Evolutionary conservation across 1,140 invertebrate species (phyloP).

Genomic region (Drosophila pruinosa): DNA sequence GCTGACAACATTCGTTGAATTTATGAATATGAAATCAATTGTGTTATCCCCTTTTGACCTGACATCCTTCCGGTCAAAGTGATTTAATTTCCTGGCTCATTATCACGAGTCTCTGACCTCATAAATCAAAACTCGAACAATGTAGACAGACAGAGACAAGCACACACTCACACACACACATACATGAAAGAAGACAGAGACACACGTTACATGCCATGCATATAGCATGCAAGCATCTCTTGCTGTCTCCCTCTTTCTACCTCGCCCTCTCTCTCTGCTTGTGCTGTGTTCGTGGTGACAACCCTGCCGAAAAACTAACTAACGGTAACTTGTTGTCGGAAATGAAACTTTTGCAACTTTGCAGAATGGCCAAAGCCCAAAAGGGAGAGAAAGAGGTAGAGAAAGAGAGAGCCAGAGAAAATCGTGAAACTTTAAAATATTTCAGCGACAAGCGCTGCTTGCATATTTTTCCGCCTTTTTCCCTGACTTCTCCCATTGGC

Average conservation of each 20-base stretch:
- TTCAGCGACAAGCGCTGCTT: slow-evolving; percentile 44
- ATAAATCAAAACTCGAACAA: slow-evolving; percentile 75
- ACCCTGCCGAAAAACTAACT: slow-evolving; percentile 71
- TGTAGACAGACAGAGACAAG: slow-evolving; percentile 41
- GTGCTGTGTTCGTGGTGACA: slow-evolving; percentile 55
- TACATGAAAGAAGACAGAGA: slow-evolving; percentile 22
- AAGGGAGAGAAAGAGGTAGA: not conserved
- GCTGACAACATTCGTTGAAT: slow-evolving; percentile 76
- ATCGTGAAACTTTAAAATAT: slow-evolving; percentile 74
- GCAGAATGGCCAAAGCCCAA: slow-evolving; percentile 35
- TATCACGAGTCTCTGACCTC: slow-evolving; percentile 80
- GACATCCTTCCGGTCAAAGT: slow-evolving; percentile 81
- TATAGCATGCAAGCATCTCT: slow-evolving; percentile 44
- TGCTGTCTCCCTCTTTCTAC: not conserved
- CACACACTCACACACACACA: not conserved
- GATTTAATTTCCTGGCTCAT: slow-evolving; percentile 82
- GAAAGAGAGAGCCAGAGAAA: slow-evolving; percentile 5
- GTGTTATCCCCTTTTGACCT: slow-evolving; percentile 79
- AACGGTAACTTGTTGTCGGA: slow-evolving; percentile 81
- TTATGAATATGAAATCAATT: slow-evolving; percentile 81
- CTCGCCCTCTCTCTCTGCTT: slow-evolving; percentile 6
- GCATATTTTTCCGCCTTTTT: slow-evolving; percentile 44
- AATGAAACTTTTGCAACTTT: slow-evolving; percentile 79
- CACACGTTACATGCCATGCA: slow-evolving; percentile 70
- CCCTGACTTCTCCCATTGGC: slow-evolving; percentile 5